phyloP scores from a whole-genome alignment of 2,888 invertebrate genomes.

The Teinopalpus imperialis region DNA sequence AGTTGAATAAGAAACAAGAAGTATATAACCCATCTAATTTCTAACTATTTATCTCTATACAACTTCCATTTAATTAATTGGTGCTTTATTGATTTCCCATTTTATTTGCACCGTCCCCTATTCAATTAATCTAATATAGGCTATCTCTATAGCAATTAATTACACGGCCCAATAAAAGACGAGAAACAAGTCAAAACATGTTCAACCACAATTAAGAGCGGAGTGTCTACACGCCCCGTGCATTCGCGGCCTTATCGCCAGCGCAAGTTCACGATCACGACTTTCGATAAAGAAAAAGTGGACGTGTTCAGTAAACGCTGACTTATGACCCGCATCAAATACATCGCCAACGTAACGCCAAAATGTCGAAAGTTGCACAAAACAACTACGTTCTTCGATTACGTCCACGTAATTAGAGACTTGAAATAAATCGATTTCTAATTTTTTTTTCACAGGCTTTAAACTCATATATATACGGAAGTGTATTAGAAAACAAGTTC shows the following conservation, averaged over 20 bases:
- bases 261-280: constrained; percentile 57
- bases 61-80: constrained; percentile 4
- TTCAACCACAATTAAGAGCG: constrained; percentile 29
- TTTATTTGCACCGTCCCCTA: constrained; percentile 20
- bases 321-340: constrained; percentile 53
- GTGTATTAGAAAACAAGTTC: constrained; percentile 1
- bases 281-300: constrained; percentile 63
- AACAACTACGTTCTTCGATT: constrained; percentile 25
- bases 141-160: constrained; percentile 21
- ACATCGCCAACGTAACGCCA: constrained; percentile 28
- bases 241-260: constrained; percentile 17
- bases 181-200: constrained; percentile 29
- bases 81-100: background rate
- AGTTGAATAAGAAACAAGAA: background rate
- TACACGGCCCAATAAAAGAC: constrained; percentile 8
- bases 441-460: background rate
- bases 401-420: constrained; percentile 13
- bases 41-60: background rate
- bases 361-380: constrained; percentile 31
- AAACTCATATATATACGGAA: constrained; percentile 4
- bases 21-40: background rate
- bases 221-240: constrained; percentile 30
- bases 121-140: constrained; percentile 7
- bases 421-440: constrained; percentile 18
- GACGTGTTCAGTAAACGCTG: constrained; percentile 47